Base-by-base conservation (phyloP, 1,140 invertebrate genomes). In the Hyles euphorbiae region DNA sequence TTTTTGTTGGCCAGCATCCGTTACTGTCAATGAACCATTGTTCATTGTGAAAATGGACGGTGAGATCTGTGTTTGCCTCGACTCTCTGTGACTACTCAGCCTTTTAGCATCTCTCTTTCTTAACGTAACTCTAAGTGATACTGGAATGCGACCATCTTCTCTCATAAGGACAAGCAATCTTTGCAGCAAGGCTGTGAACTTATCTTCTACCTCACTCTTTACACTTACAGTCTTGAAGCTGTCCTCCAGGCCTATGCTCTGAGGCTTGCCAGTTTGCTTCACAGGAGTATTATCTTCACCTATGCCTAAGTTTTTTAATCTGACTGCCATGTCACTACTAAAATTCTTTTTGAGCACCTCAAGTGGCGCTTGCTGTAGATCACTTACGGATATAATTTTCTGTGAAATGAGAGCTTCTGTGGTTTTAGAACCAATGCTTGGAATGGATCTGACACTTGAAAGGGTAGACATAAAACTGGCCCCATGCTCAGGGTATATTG, bases 211-310 rank as follows among this genome's bases (percentile, higher is more conserved):
- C 74, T 95, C 94, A 61, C 91, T 92, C 65, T 93, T 91, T 2
- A 93, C 89, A 59, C 91, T 93, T 12, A 95, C 92, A 55, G 91
- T 91, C 67, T 91, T 92, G 76, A 93, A 94, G 48, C 93, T 92
- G 80, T 96, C 95, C 72, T 96, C 95, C 61, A 96, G 78, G 40
- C 95, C 94, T 74, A 96, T 91, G 57, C 91, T 92, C 77, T 93
- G 89, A 61, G 93, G 92, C 71, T 92, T 93, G 1, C 93, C 94
- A 12, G 91, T 92, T 43, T 91, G 89, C 76, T 95, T 95, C 0
- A 96, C 94, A 44, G 86, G 79, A 60, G 91, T 90, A 55, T 91
- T 90, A 79, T 96, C 95, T 52, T 93, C 91, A 11, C 95, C 95
- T 83, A 92, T 91, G 57, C 93, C 92, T 61, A 95, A 86, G 52